Evolutionary conservation across 1,140 invertebrate species (phyloP), one percentile per base, ranked within the genome.

Genomic region (Copidosoma floridanum): DNA sequence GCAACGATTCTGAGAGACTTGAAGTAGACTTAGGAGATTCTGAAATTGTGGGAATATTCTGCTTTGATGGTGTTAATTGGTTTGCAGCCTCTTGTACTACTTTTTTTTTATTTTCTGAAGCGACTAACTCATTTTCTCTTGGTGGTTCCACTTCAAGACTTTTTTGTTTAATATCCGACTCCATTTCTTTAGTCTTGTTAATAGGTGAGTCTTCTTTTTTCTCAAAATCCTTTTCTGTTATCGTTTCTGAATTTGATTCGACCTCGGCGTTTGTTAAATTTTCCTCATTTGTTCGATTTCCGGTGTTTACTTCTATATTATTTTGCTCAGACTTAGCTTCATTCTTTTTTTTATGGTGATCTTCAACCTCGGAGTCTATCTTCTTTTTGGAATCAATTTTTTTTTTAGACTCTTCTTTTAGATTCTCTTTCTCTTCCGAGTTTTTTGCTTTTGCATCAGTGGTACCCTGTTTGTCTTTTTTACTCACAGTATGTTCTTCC

Each of bases 81-180:
- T n/a, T n/a, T n/a, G n/a, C n/a, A n/a, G n/a, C n/a, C n/a, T n/a
- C n/a, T n/a, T n/a, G n/a, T n/a, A n/a, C n/a, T n/a, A n/a, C n/a
- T n/a, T 38, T 37, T 35, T 58, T 27, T 2, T 24, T 26, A 35
- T 23, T 35, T 20, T 46, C 26, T 5, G 29, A 51, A 12, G 57
- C 32, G 11, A 8, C n/a, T 23, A 37, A 16, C 12, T 37, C 24
- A 11, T 59, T 29, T 40, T 7, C 35, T 10, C 57, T 11, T 27
- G 50, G 44, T 12, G 4, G 20, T 16, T 35, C 47, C 14, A n/a
- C 24, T 29, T 48, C 14, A 43, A 18, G 21, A 26, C 32, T n/a
- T 8, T 47, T 37, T 24, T 51, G 47, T 40, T 56, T 12, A 16
- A 55, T 10, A 21, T 50, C 24, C 41, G 40, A n/a, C 18, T 60